A percentile compares a stretch with the other conserved stretches of the same genome.
Evolutionary conservation across 2,797 vertebrate genomes (phyloP).

Genomic region (Molossus molossus): DNA sequence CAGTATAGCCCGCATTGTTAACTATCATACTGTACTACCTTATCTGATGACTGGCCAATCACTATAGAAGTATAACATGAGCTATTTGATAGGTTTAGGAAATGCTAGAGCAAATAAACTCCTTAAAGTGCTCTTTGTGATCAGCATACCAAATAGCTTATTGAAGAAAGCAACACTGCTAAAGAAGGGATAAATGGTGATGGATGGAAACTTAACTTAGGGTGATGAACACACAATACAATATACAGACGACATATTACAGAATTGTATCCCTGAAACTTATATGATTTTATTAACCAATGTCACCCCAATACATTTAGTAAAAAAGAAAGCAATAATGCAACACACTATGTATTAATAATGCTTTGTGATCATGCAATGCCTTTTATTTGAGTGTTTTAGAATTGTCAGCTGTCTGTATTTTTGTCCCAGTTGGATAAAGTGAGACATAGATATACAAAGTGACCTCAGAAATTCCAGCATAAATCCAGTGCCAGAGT

Average conservation of each 20-base stretch:
- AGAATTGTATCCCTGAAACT: not conserved
- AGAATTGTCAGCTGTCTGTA: not conserved
- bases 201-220: not conserved
- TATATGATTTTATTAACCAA: not conserved
- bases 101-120: not conserved
- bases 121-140: not conserved
- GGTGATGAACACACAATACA: not conserved
- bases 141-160: not conserved
- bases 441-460: not conserved
- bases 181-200: not conserved
- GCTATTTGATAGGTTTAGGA: not conserved
- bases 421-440: conserved; percentile 9
- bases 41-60: not conserved
- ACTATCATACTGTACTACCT: not conserved
- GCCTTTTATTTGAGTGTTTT: not conserved
- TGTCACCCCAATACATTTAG: not conserved
- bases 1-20: not conserved
- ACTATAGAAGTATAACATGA: not conserved
- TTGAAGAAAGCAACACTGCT: not conserved
- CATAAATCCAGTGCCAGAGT: not conserved
- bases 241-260: not conserved
- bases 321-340: not conserved
- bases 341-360: not conserved
- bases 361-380: not conserved
- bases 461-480: not conserved